Evolutionary conservation across 2,888 invertebrate genomes (phyloP), one percentile per base, ranked within the genome.

Genomic region (Drosophila birchii): DNA sequence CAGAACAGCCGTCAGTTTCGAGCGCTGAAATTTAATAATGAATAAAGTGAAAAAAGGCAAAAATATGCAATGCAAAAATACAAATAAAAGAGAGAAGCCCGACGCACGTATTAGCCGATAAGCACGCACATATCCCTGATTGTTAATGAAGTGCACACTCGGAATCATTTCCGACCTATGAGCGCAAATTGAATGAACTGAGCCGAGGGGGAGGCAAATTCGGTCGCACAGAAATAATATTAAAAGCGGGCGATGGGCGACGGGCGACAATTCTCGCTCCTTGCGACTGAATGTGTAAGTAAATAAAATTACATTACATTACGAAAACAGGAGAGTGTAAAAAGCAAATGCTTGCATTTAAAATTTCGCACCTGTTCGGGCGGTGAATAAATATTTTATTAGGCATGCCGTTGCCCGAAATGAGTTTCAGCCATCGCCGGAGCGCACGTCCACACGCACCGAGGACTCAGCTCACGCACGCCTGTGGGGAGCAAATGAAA

Each of bases 311-410:
- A 67, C 68, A 69, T 69, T 51, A 66, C 67, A 69, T 69, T 69
- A 68, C 67, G 55, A 56, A 68, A 66, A 64, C 67, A 56, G 67
- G 49, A 68, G 49, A 68, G 66, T 68, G 67, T 68, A 68, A 81
- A 81, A 84, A 72, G 56, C 62, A 69, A 51, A 68, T 71, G 61
- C 67, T 66, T 58, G 61, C 72, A 85, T 85, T 82, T 73, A 67
- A 77, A 76, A 79, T 64, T 79, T 86, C 69, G 63, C 82, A 86
- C 83, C 82, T 85, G 86, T 56, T 85, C 54, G 67, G 67, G 47
- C 62, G 78, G 78, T 72, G 68, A 74, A 77, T 83, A 83, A 83
- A 83, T 83, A 86, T 83, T 86, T 86, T 74, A 83, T 80, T 83
- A 80, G 73, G 72, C 74, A 39, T 36, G 12, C 56, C 66, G 43